phyloP scores from a whole-genome alignment of 2,797 vertebrate species.

The Gadopsis bispinosus region DNA sequence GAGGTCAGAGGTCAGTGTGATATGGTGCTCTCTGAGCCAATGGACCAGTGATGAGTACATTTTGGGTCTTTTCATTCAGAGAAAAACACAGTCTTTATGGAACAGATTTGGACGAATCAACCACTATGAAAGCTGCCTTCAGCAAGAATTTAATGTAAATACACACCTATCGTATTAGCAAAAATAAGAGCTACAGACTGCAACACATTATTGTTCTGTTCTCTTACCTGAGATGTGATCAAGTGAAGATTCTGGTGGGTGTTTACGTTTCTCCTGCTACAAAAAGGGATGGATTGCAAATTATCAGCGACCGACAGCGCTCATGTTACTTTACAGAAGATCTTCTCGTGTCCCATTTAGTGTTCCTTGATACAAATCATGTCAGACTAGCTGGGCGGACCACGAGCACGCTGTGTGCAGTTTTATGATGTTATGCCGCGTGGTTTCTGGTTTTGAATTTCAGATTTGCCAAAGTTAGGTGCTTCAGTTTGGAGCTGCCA shows the following conservation, averaged over 20 bases:
- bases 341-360: no score
- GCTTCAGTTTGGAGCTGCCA: not conserved
- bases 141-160: not conserved
- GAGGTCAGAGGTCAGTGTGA: constrained; percentile 94
- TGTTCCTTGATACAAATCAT: not conserved
- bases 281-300: not conserved
- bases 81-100: not conserved
- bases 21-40: not conserved
- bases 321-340: not conserved
- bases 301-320: not conserved
- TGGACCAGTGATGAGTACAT: not conserved
- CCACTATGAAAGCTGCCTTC: not conserved
- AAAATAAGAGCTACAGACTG: not conserved
- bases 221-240: not conserved
- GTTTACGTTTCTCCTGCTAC: not conserved
- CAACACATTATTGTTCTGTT: not conserved
- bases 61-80: no score
- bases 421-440: not conserved
- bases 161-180: not conserved
- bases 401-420: not conserved
- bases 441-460: not conserved
- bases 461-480: not conserved
- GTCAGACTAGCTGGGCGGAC: not conserved
- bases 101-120: not conserved
- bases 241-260: not conserved